These are phyloP conservation scores for Tetramorium simillimum DNA, from an alignment of 1,140 invertebrate genomes.

Conservation along the genomic window DNA sequence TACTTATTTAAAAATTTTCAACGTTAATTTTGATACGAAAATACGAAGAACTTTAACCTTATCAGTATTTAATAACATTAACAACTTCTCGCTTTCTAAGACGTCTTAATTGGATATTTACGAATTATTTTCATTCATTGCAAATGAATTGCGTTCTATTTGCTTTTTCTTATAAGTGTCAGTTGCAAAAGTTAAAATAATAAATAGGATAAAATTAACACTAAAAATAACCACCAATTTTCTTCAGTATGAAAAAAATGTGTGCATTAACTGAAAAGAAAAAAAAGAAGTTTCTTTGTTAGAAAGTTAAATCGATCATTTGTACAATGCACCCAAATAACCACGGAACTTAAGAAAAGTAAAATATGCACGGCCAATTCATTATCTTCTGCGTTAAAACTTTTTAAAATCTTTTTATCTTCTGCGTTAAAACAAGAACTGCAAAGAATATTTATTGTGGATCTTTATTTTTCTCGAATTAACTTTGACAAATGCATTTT, in stretches of 20 bases:
- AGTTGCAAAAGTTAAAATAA: background rate
- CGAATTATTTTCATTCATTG: slow-evolving; percentile 21
- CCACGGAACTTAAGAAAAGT: background rate
- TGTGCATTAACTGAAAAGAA: background rate
- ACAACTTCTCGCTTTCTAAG: background rate
- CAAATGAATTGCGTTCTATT: background rate
- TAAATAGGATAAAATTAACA: background rate
- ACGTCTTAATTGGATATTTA: background rate
- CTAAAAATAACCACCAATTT: background rate
- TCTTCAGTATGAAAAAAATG: background rate
- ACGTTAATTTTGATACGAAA: background rate
- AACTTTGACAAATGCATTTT: background rate
- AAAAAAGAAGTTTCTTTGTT: background rate
- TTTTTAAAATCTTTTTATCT: background rate
- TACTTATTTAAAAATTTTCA: slow-evolving; percentile 12
- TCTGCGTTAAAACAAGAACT: background rate
- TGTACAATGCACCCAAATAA: background rate
- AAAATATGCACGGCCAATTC: slow-evolving; percentile 15
- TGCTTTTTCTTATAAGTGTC: background rate
- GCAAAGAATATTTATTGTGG: background rate
- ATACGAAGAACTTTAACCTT: background rate
- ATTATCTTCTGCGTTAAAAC: slow-evolving; percentile 12
- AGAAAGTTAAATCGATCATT: slow-evolving; percentile 5
- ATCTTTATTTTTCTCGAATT: background rate
- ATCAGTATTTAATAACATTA: slow-evolving; percentile 39